Conservation (phyloP, 2,113 vertebrate species). For the Neotragus pygmaeus region DNA sequence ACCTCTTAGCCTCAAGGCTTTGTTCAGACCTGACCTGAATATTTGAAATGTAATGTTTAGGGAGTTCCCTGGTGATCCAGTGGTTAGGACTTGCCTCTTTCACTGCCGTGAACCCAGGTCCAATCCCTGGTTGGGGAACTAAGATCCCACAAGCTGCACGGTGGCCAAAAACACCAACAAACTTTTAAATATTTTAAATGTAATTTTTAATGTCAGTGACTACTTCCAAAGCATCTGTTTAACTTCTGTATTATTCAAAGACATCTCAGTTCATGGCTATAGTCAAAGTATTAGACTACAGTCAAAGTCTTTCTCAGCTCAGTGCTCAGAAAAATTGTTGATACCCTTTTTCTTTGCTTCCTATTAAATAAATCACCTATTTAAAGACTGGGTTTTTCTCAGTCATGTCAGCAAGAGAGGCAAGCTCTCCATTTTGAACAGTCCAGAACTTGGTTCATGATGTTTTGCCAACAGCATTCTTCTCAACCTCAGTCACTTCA, state of each 20-base stretch:
- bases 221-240: neutral
- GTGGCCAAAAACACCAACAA: neutral
- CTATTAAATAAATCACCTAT: neutral
- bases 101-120: neutral
- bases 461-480: constrained; percentile 24
- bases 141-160: neutral
- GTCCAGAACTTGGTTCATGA: neutral
- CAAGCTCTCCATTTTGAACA: neutral
- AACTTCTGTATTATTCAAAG: neutral
- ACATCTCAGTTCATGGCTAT: neutral
- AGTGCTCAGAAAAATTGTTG: constrained; percentile 5
- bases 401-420: neutral
- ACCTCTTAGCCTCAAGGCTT: neutral
- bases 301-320: constrained; percentile 7
- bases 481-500: neutral
- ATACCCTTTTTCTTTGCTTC: neutral
- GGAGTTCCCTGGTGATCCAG: neutral
- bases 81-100: neutral
- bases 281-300: neutral
- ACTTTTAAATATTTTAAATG: neutral
- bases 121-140: neutral
- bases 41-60: neutral
- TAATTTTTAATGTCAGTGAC: constrained; percentile 14
- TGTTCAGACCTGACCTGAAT: neutral
- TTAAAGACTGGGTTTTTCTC: neutral